These are phyloP conservation scores for Aphidoletes aphidimyza DNA, from an alignment of 2,888 invertebrate genomes.

Conservation along the genomic window DNA sequence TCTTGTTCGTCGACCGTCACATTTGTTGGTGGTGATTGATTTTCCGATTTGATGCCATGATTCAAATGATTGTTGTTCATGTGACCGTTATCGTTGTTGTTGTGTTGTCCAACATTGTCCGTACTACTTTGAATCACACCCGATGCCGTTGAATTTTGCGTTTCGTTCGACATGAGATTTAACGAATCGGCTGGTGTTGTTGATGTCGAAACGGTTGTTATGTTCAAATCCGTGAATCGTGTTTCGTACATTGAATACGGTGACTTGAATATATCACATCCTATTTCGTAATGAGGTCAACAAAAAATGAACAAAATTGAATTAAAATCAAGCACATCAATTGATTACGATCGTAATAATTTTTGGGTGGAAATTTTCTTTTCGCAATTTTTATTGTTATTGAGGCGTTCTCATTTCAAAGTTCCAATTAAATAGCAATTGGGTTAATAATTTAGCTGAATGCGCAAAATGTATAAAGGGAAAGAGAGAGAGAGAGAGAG, in stretches of 20 bases:
- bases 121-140: background rate
- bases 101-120: slow-evolving; percentile 16
- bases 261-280: background rate
- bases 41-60: slow-evolving; percentile 23
- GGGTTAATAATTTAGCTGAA: background rate
- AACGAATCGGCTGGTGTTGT: slow-evolving; percentile 28
- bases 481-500: too few species aligned
- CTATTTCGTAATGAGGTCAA: background rate
- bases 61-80: slow-evolving; percentile 20
- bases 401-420: background rate
- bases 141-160: background rate
- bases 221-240: background rate
- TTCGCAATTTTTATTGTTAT: background rate
- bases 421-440: background rate
- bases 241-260: background rate
- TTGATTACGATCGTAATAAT: background rate
- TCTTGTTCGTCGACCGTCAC: slow-evolving; percentile 1
- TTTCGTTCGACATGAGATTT: background rate
- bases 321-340: background rate
- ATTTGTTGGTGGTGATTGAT: slow-evolving; percentile 25
- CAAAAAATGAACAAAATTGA: background rate
- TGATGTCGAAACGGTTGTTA: slow-evolving; percentile 53
- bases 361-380: too few species aligned
- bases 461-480: background rate
- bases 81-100: slow-evolving; percentile 39